Base-by-base conservation (phyloP, 2,797 vertebrate genomes). In the Eulemur coronatus region DNA sequence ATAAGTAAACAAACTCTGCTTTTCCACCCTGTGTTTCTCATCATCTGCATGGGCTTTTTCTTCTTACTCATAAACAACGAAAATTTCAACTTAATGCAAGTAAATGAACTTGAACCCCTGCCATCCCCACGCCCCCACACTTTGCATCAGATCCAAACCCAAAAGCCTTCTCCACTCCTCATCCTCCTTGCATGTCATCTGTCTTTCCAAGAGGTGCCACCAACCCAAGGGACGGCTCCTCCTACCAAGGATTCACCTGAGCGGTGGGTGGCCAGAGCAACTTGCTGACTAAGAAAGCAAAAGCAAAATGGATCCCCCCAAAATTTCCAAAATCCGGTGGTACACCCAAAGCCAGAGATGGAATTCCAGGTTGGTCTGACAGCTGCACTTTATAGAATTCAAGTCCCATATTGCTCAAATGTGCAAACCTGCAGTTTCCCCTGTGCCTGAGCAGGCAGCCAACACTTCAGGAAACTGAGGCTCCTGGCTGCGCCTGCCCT, bases 11-110 rank as follows among this genome's bases (percentile, higher is more conserved):
- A 43, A 75, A 41, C 69, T n/a, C 70, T 41, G 69, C 81, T 57
- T 57, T 59, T 79, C 65, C 46, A 48, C 61, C 41, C 61, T 52
- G 35, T 20, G 67, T 22, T 70, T 93, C 91, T 85, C 67, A 33
- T 61, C 33, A 28, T 75, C 89, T 73, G 30, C 59, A 9, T 0
- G 43, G 50, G 63, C 69, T 94, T 81, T 59, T 17, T 24, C 89
- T 79, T 81, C 92, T 91, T 76, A 63, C 43, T 63, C 73, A n/a
- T n/a, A 38, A 94, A 86, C 67, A 81, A 48, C 75, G 91, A 61
- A 94, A 96, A 82, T 67, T 82, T 85, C 76, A 65, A 59, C 52
- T 84, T 84, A 35, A 84, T n/a, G 33, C 52, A 70, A 79, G 79
- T 38, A 76, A 82, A 72, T 38, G 55, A 86, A 30, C 63, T 85